Conservation (phyloP, 2,888 invertebrate species). For the Clusia tigrina region DNA sequence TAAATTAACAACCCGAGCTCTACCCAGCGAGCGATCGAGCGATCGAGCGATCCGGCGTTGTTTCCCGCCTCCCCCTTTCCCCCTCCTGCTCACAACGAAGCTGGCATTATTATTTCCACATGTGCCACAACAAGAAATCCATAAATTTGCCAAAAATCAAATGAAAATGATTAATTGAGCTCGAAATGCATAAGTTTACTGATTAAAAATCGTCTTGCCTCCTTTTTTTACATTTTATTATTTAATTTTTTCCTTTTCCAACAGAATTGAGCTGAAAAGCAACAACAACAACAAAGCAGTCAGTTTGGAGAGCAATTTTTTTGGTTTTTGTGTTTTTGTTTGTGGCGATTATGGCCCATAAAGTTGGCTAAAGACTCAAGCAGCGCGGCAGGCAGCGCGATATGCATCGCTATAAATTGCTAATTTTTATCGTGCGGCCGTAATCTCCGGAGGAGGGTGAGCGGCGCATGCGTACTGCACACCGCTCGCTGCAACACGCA, state of each 20-base stretch:
- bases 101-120: background rate
- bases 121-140: background rate
- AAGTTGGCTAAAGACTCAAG: background rate
- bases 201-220: background rate
- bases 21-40: background rate
- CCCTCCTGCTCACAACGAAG: background rate
- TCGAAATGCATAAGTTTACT: background rate
- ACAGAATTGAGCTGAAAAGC: background rate
- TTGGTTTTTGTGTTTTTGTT: background rate
- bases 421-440: constrained; percentile 22
- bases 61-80: no score
- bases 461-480: background rate
- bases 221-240: no score
- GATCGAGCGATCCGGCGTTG: no score
- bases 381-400: constrained; percentile 6
- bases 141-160: background rate
- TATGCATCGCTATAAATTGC: constrained; percentile 27
- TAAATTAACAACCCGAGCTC: constrained; percentile 5
- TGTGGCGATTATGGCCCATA: constrained; percentile 3
- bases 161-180: constrained; percentile 3
- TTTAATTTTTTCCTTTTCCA: no score
- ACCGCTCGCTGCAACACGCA: background rate
- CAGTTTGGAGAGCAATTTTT: no score
- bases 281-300: no score
- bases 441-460: constrained; percentile 22